Evolutionary conservation across 1,140 invertebrate genomes (phyloP), one percentile per base, ranked within the genome.

Genomic region (Asobara japonica): DNA sequence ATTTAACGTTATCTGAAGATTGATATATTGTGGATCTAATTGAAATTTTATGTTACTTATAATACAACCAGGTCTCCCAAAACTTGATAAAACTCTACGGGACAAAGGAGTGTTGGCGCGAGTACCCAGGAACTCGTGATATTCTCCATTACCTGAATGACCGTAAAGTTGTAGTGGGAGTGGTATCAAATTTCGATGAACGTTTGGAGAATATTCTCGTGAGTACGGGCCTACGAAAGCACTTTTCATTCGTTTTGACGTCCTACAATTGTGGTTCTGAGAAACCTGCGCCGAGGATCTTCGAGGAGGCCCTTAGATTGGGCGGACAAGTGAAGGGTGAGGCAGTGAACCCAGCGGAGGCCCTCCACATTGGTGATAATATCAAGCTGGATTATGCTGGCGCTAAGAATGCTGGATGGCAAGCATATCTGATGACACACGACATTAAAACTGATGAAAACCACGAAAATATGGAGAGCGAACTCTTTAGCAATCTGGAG

Each of bases 161-260:
- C 25, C 81, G 83, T 20, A 77, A 84, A 41, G 77, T 92, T 11
- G 78, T 86, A 3, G 73, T 97, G 22, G 96, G 95, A 16, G 90
- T 96, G 0, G 92, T 97, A 75, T 96, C 95, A 11, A 98, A 98
- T 87, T 96, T 94, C 88, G 96, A 97, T 87, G 91, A 94, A 56
- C 89, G 95, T 66, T 85, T 97, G 0, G 86, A 91, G 62, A 85
- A 86, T 2, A 90, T 96, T 68, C 85, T 97, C 25, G 66, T 81
- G 2, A 91, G 91, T 73, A 87, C 92, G 10, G 90, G 89, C 25
- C 82, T 97, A 4, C 79, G 87, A 48, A 82, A 90, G 27, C 92
- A 92, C 79, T 96, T 97, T 87, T 89, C 93, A 75, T 97, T 97
- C 88, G 86, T 96, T 51, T 69, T 96, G 16, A 91, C 91, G 1